A percentile compares a stretch with the other conserved stretches of the same genome.
Conservation (phyloP, 1,140 invertebrate species). For the Trinorchestia longiramus region DNA sequence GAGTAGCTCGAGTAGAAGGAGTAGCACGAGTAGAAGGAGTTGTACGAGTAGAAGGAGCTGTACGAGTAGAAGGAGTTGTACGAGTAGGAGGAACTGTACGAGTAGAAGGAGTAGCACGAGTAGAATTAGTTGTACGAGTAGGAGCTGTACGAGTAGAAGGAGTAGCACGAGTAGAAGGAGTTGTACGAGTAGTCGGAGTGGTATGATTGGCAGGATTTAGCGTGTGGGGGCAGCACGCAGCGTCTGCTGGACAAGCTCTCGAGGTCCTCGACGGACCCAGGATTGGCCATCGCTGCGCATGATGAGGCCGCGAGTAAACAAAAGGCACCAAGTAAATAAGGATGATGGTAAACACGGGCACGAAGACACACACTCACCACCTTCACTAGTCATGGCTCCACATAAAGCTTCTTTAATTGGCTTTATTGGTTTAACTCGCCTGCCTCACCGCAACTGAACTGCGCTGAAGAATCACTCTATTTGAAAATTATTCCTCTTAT, state of each 20-base stretch:
- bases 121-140: not conserved
- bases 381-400: constrained; percentile 49
- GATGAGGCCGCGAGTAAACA: constrained; percentile 30
- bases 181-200: not conserved
- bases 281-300: constrained; percentile 16
- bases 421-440: constrained; percentile 29
- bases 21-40: too few species aligned
- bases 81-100: too few species aligned
- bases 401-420: constrained; percentile 53
- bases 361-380: constrained; percentile 46
- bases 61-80: not conserved
- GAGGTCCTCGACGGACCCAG: not conserved
- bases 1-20: not conserved
- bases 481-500: not conserved
- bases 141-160: not conserved
- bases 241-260: not conserved
- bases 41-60: not conserved
- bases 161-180: not conserved
- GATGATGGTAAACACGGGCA: constrained; percentile 52
- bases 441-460: not conserved
- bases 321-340: constrained; percentile 41
- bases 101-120: too few species aligned
- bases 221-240: not conserved
- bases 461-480: not conserved
- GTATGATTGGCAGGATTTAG: constrained; percentile 41